Base-by-base conservation (phyloP, 2,797 vertebrate genomes). In the Pachyuromys duprasi region DNA sequence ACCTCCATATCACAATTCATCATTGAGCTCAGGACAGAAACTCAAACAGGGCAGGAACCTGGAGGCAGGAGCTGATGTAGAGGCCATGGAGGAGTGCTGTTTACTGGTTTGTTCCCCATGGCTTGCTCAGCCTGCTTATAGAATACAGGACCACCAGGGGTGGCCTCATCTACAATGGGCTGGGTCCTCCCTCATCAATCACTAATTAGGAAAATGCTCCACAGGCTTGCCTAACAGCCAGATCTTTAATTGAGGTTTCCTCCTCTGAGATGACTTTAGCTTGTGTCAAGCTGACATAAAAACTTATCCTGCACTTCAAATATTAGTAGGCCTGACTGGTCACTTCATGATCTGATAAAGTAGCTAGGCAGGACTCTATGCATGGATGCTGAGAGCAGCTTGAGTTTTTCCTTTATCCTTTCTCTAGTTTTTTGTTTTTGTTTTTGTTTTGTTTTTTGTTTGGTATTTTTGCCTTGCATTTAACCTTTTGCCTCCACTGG, bases 391-490 rank as follows among this genome's bases (percentile, higher is more conserved):
- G 53, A 76, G 72, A 67, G 15, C 4, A 39, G 36, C n/a, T 62
- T 1, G 24, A 22, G 28, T 91, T 82, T 74, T 39, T 82, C 88
- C 12, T 70, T 72, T 80, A 2, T 57, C 55, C 55, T 57, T 57
- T 57, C 55, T 57, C 55, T 17, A 49, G 45, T 9, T 49, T 49
- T 49, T 49, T 49, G 8, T 49, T 49, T 1, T 49, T 49, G 45
- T 49, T 49, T 1, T 49, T 49, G 8, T 49, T 49, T 49, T 49
- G 45, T 49, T 49, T 49, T 7, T 49, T 45, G 45, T 45, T 7
- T 75, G 9, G 18, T 87, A 83, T 74, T 87, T 95, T 92, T 93
- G 55, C 31, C 65, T 63, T 88, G 36, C 8, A 53, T 80, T 65
- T 94, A 39, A 33, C 15, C 26, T 14, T 90, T 39, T 90, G 60